Base-by-base conservation (phyloP, 1,140 invertebrate species). In the Megathymus violae region DNA sequence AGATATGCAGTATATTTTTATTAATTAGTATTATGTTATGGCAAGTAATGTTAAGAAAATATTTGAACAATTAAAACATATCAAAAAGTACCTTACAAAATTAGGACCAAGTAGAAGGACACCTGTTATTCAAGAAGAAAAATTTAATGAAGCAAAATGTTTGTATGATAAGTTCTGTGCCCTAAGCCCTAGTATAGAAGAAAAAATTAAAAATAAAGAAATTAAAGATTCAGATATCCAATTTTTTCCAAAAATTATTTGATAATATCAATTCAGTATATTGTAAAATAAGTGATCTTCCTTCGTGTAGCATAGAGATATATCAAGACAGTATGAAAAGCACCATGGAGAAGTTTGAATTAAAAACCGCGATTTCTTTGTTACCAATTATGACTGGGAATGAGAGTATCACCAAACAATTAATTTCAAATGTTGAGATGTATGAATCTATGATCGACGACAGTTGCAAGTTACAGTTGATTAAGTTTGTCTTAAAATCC, bases 341-440 rank as follows among this genome's bases (percentile, higher is more conserved):
- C 1, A 43, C 13, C 17, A 56, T 43, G 52, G 62, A 56, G 14
- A 44, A 44, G 38, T 64, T 64, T 59, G 38, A 64, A 11, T 34
- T 64, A 10, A 64, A 64, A 64, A 54, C 47, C 2, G 64, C 50
- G 17, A 48, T 62, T 48, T 38, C 58, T 38, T 36, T 66, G 17
- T 27, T 66, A 9, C 64, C 56, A 6, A n/a, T 61, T 7, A 62
- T 66, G 50, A 66, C 50, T 4, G 50, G 50, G 16, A 27, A 62
- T 4, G 64, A 66, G 19, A 15, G 46, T 13, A 36, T 61, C 34
- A 66, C 58, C 3, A 66, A 66, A 38, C 50, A 61, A 31, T 60
- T 66, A 25, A 66, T 66, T n/a, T 46, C 41, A 17, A 61, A 54
- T 43, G 61, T 66, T 14, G 58, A 66, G 27, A 40, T 66, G 25